These are phyloP conservation scores for Drosophila parvula DNA, from an alignment of 1,140 invertebrate species.

Conservation along the genomic window DNA sequence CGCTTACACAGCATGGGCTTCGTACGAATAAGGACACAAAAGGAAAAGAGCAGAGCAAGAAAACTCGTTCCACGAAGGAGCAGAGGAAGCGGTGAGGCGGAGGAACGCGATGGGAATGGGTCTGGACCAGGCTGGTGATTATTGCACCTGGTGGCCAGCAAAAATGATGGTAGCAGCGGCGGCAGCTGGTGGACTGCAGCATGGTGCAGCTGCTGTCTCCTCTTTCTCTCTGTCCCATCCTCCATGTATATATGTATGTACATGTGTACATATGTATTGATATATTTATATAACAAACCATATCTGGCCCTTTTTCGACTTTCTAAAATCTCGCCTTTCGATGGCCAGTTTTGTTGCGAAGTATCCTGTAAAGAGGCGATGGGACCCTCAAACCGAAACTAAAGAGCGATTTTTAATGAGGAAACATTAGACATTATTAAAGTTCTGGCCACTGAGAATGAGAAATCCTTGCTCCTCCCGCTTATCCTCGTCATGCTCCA, in stretches of 20 bases:
- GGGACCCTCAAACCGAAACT: constrained; percentile 2
- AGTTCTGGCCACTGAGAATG: constrained; percentile 1
- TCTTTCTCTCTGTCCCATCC: constrained; percentile 12
- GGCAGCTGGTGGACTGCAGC: constrained; percentile 56
- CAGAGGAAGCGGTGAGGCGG: constrained; percentile 18
- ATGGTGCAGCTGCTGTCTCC: constrained; percentile 49
- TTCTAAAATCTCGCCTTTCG: constrained; percentile 59
- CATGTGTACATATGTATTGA: not conserved
- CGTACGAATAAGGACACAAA: constrained; percentile 77
- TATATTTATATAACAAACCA: constrained; percentile 5
- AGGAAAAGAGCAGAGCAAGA: constrained; percentile 27
- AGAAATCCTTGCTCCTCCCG: constrained; percentile 11
- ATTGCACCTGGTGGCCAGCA: constrained; percentile 70
- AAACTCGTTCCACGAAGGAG: constrained; percentile 27
- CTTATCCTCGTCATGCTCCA: not conserved
- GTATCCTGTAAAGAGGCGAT: constrained; percentile 3
- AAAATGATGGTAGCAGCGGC: constrained; percentile 26
- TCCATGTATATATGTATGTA: not conserved
- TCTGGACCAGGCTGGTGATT: constrained; percentile 54
- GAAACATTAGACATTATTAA: constrained; percentile 9
- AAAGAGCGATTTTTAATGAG: not conserved
- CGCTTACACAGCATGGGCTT: constrained; percentile 33
- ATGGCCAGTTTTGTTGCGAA: constrained; percentile 12
- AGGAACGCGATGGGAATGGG: constrained; percentile 38
- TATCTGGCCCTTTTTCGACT: constrained; percentile 53